These are phyloP conservation scores for Mya arenaria DNA, from an alignment of 1,140 invertebrate genomes.

Conservation along the genomic window DNA sequence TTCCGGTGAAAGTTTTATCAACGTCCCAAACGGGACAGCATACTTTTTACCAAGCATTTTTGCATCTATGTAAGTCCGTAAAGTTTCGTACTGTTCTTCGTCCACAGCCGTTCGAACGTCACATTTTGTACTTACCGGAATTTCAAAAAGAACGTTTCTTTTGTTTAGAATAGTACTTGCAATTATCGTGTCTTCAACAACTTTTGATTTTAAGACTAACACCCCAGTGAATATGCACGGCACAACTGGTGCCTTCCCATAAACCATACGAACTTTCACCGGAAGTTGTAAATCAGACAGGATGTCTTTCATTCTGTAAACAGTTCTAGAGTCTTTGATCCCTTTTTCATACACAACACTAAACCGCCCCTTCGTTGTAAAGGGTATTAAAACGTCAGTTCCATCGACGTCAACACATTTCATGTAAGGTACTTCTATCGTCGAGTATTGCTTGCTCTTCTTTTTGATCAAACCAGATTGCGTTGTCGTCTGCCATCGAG, in stretches of 20 bases:
- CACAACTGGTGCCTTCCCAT: conserved; percentile 73
- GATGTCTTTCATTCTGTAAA: conserved; percentile 75
- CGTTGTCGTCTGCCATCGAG: conserved; percentile 72
- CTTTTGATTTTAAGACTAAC: conserved; percentile 61
- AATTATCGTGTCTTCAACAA: conserved; percentile 61
- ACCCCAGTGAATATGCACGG: conserved; percentile 76
- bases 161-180: conserved; percentile 71
- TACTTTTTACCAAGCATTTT: conserved; percentile 70
- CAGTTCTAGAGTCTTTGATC: conserved; percentile 58
- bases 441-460: conserved; percentile 68
- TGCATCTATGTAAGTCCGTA: conserved; percentile 67
- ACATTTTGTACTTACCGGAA: conserved; percentile 60
- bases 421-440: conserved; percentile 70
- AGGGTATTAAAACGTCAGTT: conserved; percentile 69
- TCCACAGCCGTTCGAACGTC: conserved; percentile 48
- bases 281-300: conserved; percentile 67
- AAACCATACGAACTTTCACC: conserved; percentile 71
- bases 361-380: conserved; percentile 71
- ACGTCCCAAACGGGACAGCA: conserved; percentile 60
- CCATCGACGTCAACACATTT: conserved; percentile 70
- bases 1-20: conserved; percentile 75
- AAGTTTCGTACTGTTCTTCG: conserved; percentile 57
- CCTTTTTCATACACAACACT: conserved; percentile 72
- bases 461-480: conserved; percentile 69
- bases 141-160: conserved; percentile 73